A percentile compares a stretch with the other conserved stretches of the same genome.
Evolutionary conservation across 2,888 invertebrate species (phyloP).

Genomic region (Drosophila demipolita): DNA sequence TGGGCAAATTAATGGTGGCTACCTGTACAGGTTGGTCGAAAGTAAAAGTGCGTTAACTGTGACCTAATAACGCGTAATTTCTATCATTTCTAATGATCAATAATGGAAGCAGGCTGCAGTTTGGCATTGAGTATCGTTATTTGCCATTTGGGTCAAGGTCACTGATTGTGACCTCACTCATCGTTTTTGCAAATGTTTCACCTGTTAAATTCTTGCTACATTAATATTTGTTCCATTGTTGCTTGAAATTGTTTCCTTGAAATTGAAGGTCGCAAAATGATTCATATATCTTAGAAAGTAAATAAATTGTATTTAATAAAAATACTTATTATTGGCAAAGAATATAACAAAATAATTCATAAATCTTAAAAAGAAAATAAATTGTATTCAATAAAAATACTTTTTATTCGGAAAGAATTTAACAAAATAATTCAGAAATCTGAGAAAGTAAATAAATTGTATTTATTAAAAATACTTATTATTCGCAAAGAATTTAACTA

Average conservation of each 20-base stretch:
- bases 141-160: conserved; percentile 46
- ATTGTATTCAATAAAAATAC: background rate
- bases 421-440: background rate
- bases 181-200: conserved; percentile 24
- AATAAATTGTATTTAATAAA: background rate
- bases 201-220: conserved; percentile 33
- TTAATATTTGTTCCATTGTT: conserved; percentile 17
- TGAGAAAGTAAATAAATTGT: background rate
- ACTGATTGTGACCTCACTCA: conserved; percentile 7
- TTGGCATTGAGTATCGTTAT: conserved; percentile 8
- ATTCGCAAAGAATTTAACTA: background rate
- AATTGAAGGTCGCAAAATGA: background rate
- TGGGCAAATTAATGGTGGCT: conserved; percentile 63
- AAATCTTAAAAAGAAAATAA: background rate
- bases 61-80: conserved; percentile 70
- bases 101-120: conserved; percentile 6
- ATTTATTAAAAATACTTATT: background rate
- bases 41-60: conserved; percentile 65
- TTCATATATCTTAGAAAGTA: background rate
- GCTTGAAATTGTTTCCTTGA: background rate
- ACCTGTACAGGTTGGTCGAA: conserved; percentile 60
- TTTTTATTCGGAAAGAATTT: background rate
- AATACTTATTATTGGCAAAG: background rate
- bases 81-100: conserved; percentile 29
- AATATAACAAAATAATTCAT: background rate